These are phyloP conservation scores for Dyspetes luteomarginatus DNA, from an alignment of 2,888 invertebrate species.

Conservation along the genomic window DNA sequence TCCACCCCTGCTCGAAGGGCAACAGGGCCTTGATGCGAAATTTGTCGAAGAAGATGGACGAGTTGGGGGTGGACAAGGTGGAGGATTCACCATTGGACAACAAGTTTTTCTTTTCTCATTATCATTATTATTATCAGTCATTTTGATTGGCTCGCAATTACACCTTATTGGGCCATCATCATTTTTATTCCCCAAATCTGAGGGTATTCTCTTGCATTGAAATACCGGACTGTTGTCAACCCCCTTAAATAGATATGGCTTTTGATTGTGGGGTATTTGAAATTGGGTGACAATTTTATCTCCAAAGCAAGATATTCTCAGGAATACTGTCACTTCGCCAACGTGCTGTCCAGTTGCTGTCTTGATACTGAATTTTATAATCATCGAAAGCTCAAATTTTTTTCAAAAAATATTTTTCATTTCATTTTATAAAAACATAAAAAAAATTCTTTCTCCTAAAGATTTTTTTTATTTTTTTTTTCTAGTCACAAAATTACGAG, in stretches of 20 bases:
- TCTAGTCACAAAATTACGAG: too few relatives aligned
- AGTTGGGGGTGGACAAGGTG: constrained; percentile 57
- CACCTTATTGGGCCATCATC: constrained; percentile 57
- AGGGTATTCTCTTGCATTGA: constrained; percentile 76
- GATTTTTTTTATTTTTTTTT: constrained; percentile 1
- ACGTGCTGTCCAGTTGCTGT: constrained; percentile 84
- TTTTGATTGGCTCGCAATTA: constrained; percentile 35
- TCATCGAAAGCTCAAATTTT: not conserved
- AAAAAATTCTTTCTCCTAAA: too few relatives aligned
- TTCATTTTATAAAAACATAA: too few relatives aligned
- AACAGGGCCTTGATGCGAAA: constrained; percentile 60
- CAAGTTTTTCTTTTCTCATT: constrained; percentile 50
- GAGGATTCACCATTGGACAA: constrained; percentile 42
- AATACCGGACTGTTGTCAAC: constrained; percentile 74
- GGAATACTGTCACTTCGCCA: constrained; percentile 86
- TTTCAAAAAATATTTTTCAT: too few relatives aligned
- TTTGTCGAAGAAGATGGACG: constrained; percentile 39
- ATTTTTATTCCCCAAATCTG: constrained; percentile 49
- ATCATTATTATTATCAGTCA: constrained; percentile 49
- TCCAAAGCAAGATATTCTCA: constrained; percentile 88
- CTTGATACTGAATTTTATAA: constrained; percentile 80
- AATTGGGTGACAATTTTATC: constrained; percentile 88
- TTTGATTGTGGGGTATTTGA: constrained; percentile 83
- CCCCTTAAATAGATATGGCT: constrained; percentile 79
- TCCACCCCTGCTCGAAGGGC: constrained; percentile 52